These are phyloP conservation scores for Sinonovacula constricta DNA, from an alignment of 1,140 invertebrate species.

Conservation along the genomic window DNA sequence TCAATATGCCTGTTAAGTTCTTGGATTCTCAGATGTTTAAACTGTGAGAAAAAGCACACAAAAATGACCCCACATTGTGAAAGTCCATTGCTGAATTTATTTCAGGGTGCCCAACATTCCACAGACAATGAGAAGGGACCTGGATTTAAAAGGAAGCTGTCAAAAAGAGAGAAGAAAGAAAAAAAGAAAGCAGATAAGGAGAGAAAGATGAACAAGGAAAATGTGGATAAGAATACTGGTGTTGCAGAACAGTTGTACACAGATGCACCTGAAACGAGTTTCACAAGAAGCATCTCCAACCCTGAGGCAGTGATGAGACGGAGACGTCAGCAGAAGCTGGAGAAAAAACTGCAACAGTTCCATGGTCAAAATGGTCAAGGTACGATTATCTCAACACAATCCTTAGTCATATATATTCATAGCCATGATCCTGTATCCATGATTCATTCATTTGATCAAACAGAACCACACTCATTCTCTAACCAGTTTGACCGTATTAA, in stretches of 20 bases:
- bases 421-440: too few species aligned
- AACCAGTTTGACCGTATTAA: too few species aligned
- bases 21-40: too few species aligned
- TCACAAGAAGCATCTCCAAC: constrained; percentile 99
- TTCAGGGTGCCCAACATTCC: constrained; percentile 56
- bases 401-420: too few species aligned
- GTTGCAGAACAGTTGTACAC: constrained; percentile 76
- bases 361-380: constrained; percentile 86
- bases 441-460: too few species aligned
- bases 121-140: constrained; percentile 52
- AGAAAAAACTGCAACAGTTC: constrained; percentile 98
- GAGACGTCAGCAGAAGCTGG: constrained; percentile 96
- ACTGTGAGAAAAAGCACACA: too few species aligned
- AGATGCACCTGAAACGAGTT: constrained; percentile 95
- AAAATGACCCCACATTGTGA: too few species aligned
- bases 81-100: too few species aligned
- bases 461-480: too few species aligned
- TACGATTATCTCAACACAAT: too few species aligned
- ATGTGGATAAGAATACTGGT: constrained; percentile 58
- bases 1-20: too few species aligned
- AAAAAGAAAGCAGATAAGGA: constrained; percentile 98
- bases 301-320: constrained; percentile 99
- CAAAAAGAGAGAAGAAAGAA: constrained; percentile 99
- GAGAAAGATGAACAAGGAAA: constrained; percentile 84
- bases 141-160: constrained; percentile 91